Percentiles rank a stretch among this genome's conserved stretches.
phyloP scores from a whole-genome alignment of 92 coral and sea anemone genomes.

The Palythoa grandis region DNA sequence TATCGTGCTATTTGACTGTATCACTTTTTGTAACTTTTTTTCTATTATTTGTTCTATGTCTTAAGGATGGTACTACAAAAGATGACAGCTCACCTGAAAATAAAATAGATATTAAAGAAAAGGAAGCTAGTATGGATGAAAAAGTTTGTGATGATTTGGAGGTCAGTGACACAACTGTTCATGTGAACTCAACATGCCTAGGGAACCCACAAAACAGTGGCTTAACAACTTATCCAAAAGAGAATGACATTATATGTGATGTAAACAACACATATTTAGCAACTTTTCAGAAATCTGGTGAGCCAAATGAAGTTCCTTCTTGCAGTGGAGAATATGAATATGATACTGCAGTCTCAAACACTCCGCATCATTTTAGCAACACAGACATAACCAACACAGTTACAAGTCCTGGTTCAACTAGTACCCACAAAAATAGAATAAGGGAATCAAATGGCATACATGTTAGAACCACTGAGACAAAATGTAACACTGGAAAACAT shows the following conservation, averaged over 20 bases:
- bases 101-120: neutral
- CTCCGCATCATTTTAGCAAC: neutral
- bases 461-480: neutral
- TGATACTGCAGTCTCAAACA: neutral
- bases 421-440: neutral
- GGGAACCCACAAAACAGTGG: constrained; percentile 4
- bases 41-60: neutral
- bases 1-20: neutral
- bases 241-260: neutral
- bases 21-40: neutral
- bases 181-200: neutral
- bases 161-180: neutral
- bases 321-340: neutral
- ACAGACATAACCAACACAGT: neutral
- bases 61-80: constrained; percentile 7
- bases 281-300: neutral
- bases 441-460: neutral
- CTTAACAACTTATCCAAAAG: constrained; percentile 3
- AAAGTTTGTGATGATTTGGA: neutral
- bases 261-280: neutral
- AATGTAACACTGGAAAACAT: neutral
- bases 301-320: neutral
- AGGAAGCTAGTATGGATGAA: neutral
- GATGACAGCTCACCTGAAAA: constrained; percentile 21
- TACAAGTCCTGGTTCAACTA: neutral